These are phyloP conservation scores for Ochropacha duplaris DNA, from an alignment of 2,888 invertebrate genomes.

Conservation along the genomic window DNA sequence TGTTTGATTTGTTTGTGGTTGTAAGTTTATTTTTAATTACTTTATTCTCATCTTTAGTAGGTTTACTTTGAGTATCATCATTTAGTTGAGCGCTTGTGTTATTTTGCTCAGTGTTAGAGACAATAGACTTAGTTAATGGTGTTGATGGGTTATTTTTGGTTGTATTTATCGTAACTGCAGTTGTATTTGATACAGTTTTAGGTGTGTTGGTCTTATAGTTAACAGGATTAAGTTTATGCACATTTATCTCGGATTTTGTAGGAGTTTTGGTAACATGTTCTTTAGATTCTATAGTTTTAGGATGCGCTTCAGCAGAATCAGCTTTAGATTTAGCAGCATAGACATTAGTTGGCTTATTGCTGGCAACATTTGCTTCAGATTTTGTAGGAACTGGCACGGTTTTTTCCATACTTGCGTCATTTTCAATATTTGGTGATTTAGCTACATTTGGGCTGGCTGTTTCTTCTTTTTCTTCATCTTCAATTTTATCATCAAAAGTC, in stretches of 20 bases:
- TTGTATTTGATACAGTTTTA: background rate
- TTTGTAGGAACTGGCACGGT: background rate
- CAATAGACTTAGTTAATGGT: constrained; percentile 1
- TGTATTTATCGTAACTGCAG: constrained; percentile 4
- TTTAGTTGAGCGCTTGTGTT: constrained; percentile 1
- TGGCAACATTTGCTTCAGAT: constrained; percentile 3
- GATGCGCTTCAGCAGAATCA: background rate
- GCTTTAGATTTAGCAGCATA: background rate
- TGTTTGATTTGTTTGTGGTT: constrained; percentile 3
- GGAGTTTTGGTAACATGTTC: background rate
- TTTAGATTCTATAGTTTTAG: background rate
- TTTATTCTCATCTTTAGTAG: constrained; percentile 5
- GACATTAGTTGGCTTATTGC: background rate
- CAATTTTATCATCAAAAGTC: no score
- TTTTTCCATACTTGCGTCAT: background rate
- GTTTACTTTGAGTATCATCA: background rate
- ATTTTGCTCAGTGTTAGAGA: no score
- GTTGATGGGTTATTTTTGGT: constrained; percentile 5
- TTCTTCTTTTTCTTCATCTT: no score
- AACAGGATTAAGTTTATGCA: background rate
- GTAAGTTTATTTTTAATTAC: background rate
- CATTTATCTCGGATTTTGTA: background rate
- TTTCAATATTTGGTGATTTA: background rate
- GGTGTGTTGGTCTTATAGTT: background rate
- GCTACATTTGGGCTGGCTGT: background rate